phyloP scores from a whole-genome alignment of 1,140 invertebrate species.

The Vanessa tameamea region DNA sequence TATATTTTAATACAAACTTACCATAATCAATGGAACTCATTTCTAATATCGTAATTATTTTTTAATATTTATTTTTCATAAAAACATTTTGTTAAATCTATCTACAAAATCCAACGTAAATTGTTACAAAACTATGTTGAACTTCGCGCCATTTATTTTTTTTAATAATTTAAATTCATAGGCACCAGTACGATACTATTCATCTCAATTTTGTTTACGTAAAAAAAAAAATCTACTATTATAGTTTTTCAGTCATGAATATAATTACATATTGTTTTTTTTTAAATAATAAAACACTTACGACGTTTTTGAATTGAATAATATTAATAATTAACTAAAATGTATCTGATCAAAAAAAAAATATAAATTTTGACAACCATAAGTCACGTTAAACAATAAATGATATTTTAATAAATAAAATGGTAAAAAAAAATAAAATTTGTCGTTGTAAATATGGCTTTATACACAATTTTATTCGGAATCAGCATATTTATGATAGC shows the following conservation, averaged over 20 bases:
- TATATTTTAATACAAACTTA: not conserved
- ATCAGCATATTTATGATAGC: slow-evolving; percentile 75
- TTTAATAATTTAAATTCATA: not conserved
- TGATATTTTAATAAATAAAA: not conserved
- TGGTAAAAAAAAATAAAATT: not conserved
- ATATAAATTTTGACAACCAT: not conserved
- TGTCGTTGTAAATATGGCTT: slow-evolving; percentile 53
- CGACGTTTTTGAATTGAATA: too few species aligned
- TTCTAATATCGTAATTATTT: not conserved
- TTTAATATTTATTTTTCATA: not conserved
- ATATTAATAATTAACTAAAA: too few species aligned
- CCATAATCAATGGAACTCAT: slow-evolving; percentile 1
- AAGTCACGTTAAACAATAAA: not conserved
- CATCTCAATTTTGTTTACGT: not conserved
- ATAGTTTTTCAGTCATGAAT: too few species aligned
- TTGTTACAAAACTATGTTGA: not conserved
- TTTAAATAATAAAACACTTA: too few species aligned
- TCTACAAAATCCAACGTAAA: not conserved
- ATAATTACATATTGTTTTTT: too few species aligned
- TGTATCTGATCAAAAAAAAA: too few species aligned
- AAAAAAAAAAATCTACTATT: too few species aligned
- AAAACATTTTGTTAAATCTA: not conserved
- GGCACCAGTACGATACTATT: not conserved
- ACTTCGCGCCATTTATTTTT: not conserved
- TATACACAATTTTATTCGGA: slow-evolving; percentile 74